These are phyloP conservation scores for Euproctis similis DNA, from an alignment of 2,888 invertebrate species.

Conservation along the genomic window DNA sequence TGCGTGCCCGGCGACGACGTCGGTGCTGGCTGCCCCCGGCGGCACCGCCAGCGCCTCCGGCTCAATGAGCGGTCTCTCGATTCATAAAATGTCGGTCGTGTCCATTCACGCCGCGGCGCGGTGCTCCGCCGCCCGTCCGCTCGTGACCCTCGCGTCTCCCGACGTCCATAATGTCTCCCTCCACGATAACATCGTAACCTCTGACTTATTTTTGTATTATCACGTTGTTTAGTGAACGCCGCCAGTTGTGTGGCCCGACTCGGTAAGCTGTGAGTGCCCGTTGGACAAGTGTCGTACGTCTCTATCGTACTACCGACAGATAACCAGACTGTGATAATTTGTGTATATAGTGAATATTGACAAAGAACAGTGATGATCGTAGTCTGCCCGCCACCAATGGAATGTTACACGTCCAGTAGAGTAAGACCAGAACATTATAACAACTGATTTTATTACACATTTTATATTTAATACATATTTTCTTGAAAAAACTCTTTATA, in stretches of 20 bases:
- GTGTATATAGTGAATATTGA: slow-evolving; percentile 64
- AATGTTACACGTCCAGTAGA: slow-evolving; percentile 55
- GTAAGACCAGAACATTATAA: slow-evolving; percentile 69
- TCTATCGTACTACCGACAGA: too few species aligned
- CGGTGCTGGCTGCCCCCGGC: slow-evolving; percentile 39
- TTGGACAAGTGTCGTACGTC: slow-evolving; percentile 61
- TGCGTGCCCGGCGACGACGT: slow-evolving; percentile 42
- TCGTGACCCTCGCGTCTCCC: slow-evolving; percentile 75
- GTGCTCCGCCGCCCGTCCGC: slow-evolving; percentile 67
- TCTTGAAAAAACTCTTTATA: neutral
- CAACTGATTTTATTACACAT: too few species aligned
- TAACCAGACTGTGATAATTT: slow-evolving; percentile 57
- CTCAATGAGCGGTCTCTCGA: slow-evolving; percentile 71
- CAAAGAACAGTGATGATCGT: too few species aligned
- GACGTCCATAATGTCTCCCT: slow-evolving; percentile 74
- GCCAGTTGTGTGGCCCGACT: slow-evolving; percentile 49
- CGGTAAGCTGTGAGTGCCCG: slow-evolving; percentile 64
- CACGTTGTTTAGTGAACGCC: slow-evolving; percentile 66
- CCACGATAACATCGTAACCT: slow-evolving; percentile 73
- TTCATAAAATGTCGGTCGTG: slow-evolving; percentile 75
- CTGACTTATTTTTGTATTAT: slow-evolving; percentile 72
- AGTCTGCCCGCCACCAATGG: slow-evolving; percentile 50
- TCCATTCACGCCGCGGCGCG: slow-evolving; percentile 70
- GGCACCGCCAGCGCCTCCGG: slow-evolving; percentile 36
- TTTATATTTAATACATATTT: slow-evolving; percentile 26